Evolutionary conservation across 2,888 invertebrate species (phyloP).

Genomic region (Phymatocera aterrima): DNA sequence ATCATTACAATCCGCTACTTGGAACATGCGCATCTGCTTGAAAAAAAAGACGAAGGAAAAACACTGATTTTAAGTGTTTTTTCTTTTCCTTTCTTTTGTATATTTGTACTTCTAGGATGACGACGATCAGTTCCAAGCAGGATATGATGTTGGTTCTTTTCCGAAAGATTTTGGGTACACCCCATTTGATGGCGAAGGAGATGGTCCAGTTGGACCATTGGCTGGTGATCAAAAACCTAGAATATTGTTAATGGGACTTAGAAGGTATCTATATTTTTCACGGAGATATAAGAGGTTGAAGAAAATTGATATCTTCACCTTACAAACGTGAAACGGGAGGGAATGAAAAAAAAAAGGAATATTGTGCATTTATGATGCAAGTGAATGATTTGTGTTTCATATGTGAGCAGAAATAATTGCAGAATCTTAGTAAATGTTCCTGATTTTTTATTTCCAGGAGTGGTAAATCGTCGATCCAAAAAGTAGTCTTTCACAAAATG

Average conservation of each 20-base stretch:
- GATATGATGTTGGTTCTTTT: slow-evolving; percentile 82
- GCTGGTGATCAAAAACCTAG: slow-evolving; percentile 91
- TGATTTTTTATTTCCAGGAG: slow-evolving; percentile 82
- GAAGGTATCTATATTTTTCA: slow-evolving; percentile 80
- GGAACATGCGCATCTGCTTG: too few relatives aligned
- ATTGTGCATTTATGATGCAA: too few relatives aligned
- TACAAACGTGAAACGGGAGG: too few relatives aligned
- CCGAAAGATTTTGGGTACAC: slow-evolving; percentile 96
- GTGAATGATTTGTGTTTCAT: too few relatives aligned
- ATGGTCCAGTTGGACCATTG: slow-evolving; percentile 77
- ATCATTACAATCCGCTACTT: too few relatives aligned
- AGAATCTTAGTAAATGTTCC: neutral
- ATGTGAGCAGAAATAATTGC: too few relatives aligned
- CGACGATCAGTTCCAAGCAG: slow-evolving; percentile 74
- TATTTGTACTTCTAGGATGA: slow-evolving; percentile 67
- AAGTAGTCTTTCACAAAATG: slow-evolving; percentile 99
- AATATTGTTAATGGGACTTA: slow-evolving; percentile 95
- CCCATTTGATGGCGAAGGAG: slow-evolving; percentile 89
- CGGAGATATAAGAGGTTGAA: too few relatives aligned
- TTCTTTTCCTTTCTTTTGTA: neutral
- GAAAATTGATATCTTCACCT: too few relatives aligned
- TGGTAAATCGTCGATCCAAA: slow-evolving; percentile 99
- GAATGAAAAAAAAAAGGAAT: too few relatives aligned
- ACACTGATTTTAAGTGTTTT: too few relatives aligned
- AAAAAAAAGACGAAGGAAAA: too few relatives aligned